A percentile compares a stretch with the other conserved stretches of the same genome.
Evolutionary conservation across 1,140 invertebrate genomes (phyloP).

Genomic region (Hyphantria cunea): DNA sequence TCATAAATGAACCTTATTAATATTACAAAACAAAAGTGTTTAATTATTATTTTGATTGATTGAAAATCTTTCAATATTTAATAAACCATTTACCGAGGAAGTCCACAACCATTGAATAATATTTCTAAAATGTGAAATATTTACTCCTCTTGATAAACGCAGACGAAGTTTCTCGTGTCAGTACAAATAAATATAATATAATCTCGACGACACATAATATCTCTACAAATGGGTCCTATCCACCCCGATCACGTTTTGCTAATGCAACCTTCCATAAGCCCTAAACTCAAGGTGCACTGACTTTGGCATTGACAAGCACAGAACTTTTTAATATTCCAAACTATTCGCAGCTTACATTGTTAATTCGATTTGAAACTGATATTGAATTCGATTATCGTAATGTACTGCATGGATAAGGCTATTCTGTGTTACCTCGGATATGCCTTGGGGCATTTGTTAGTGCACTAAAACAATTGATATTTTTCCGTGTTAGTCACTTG

Average conservation of each 20-base stretch:
- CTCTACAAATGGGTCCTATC: no score
- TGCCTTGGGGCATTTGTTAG: conserved; percentile 5
- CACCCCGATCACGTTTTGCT: neutral
- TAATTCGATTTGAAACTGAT: conserved; percentile 27
- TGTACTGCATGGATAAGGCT: conserved; percentile 59
- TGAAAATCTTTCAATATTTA: no score
- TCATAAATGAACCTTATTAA: no score
- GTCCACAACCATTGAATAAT: no score
- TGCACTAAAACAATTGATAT: neutral
- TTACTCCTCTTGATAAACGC: no score
- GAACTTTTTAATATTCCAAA: conserved; percentile 31
- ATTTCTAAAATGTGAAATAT: no score
- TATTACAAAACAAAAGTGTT: no score
- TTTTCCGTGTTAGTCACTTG: neutral
- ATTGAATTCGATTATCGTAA: conserved; percentile 48
- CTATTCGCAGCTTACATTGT: conserved; percentile 35
- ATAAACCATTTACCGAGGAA: no score
- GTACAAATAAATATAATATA: no score
- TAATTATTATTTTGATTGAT: no score
- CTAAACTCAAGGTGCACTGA: neutral
- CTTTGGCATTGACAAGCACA: conserved; percentile 10
- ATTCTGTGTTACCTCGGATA: conserved; percentile 39
- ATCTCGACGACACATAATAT: no score
- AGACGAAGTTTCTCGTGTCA: no score
- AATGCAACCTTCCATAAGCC: conserved; percentile 2